Conservation (phyloP, 2,113 vertebrate genomes). For the Muntiacus reevesi region DNA sequence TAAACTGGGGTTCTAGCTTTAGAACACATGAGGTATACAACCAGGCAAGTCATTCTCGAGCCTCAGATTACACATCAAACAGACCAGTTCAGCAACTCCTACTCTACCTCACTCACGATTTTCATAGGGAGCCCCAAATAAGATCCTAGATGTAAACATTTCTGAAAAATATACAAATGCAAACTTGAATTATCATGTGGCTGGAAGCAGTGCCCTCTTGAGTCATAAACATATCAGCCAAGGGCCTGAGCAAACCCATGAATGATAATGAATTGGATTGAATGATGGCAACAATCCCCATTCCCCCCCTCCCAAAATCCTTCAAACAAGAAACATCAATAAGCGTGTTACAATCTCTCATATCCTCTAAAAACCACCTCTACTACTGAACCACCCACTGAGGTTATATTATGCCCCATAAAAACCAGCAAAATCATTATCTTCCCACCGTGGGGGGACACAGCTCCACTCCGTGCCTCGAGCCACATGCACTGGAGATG, state of each 20-base stretch:
- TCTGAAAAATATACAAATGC: neutral
- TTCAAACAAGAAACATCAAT: neutral
- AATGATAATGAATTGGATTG: neutral
- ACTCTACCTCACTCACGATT: neutral
- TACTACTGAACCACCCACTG: neutral
- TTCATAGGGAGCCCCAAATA: neutral
- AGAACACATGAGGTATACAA: accelerated
- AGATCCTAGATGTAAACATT: neutral
- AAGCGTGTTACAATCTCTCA: neutral
- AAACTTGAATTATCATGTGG: neutral
- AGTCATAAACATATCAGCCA: neutral
- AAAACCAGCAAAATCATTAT: slow-evolving; percentile 52
- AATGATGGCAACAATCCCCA: neutral
- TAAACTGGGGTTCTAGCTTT: neutral
- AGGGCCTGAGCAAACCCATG: neutral
- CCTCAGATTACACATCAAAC: neutral
- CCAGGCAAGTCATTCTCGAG: neutral
- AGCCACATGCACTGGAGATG: neutral
- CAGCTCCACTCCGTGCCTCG: neutral
- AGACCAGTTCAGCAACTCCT: neutral
- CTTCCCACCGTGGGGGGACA: neutral
- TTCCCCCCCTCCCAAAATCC: neutral
- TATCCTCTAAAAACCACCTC: neutral
- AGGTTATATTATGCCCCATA: slow-evolving; percentile 42
- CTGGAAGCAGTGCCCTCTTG: neutral